Base-by-base conservation (phyloP, 2,797 vertebrate genomes). In the Periparus ater region DNA sequence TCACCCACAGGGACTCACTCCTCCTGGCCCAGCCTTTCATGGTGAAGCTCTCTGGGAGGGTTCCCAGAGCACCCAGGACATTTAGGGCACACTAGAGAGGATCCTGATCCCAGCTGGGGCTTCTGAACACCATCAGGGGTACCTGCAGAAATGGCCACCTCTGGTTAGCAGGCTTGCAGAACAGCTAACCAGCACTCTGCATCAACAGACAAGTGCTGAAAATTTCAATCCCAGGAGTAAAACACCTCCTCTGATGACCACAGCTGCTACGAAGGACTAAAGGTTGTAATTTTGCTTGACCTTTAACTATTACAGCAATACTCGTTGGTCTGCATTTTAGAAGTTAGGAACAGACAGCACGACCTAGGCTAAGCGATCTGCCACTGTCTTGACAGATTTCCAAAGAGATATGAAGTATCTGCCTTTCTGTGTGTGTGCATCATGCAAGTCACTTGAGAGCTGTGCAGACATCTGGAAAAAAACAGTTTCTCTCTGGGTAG, bases 311-410 rank as follows among this genome's bases (percentile, higher is more conserved):
- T 78, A 42, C 42, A 78, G 72, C 36, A 66, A 57, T 60, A 91
- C 23, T 66, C 38, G 74, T 29, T 25, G 55, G 85, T 68, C 67
- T 87, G 47, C 48, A 48, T 63, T 87, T 92, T 48, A 53, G 30
- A 85, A 88, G 71, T 22, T 74, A 70, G 2, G 61, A 93, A 36
- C 67, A 81, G 80, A 38, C 44, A 87, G 38, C 58, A 85, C 4
- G 11, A 60, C 65, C 40, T 26, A n/a, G 50, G 78, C 50, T 58
- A 70, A 85, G 53, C 0, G 0, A 87, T 40, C 85, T 53, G 88
- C 57, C 76, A 62, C 45, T n/a, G 34, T 15, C 54, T 68, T 81
- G 84, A 95, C 78, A 85, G 48, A 74, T 50, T 90, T 89, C 85
- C 76, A 91, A 32, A 63, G 75, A 71, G 79, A 88, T 17, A 22